A percentile compares a stretch with the other conserved stretches of the same genome.
Evolutionary conservation across 2,888 invertebrate species (phyloP).

Genomic region (Amaurobius ferox): DNA sequence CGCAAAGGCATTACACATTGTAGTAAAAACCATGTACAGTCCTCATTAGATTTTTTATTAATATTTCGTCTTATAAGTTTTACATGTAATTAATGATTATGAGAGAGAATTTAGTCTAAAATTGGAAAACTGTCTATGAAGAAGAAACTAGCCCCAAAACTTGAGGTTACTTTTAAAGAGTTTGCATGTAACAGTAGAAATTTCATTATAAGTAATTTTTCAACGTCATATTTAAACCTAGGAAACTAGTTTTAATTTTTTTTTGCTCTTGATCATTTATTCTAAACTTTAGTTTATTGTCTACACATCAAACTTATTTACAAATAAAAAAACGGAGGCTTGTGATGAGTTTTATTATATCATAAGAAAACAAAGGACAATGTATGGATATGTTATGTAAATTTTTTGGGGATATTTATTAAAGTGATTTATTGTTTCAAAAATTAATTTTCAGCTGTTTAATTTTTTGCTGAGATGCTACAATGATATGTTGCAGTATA

Average conservation of each 20-base stretch:
- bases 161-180: neutral
- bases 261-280: neutral
- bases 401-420: no score
- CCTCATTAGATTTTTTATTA: no score
- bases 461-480: no score
- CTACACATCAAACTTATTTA: neutral
- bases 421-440: no score
- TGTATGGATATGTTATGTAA: neutral
- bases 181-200: neutral
- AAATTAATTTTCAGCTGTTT: no score
- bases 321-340: neutral
- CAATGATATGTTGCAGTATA: no score
- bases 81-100: neutral
- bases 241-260: neutral
- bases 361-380: neutral
- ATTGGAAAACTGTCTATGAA: neutral
- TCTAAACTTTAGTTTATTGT: neutral
- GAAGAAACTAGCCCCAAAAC: neutral
- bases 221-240: conserved; percentile 1
- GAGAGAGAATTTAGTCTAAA: neutral
- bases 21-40: no score
- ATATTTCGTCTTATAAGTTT: neutral
- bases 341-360: neutral
- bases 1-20: no score
- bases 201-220: neutral